Evolutionary conservation across 2,797 vertebrate species (phyloP).

Genomic region (Sebastes minor): DNA sequence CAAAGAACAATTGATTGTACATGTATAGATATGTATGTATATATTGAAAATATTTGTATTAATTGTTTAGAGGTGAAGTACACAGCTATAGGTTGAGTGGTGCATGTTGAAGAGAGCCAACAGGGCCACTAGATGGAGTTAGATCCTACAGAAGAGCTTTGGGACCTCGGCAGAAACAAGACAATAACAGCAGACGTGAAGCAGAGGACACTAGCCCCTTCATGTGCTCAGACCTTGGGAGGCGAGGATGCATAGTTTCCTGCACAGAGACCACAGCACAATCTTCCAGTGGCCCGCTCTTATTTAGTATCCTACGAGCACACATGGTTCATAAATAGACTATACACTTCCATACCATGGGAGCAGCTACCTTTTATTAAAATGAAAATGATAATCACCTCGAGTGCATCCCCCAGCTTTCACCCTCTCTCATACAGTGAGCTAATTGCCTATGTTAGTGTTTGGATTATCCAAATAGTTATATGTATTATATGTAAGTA

Average conservation of each 20-base stretch:
- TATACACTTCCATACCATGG: constrained; percentile 50
- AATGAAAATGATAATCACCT: constrained; percentile 72
- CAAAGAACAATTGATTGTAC: not conserved
- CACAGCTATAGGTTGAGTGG: constrained; percentile 19
- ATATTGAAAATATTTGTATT: not conserved
- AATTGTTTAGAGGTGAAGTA: constrained; percentile 21
- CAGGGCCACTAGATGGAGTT: constrained; percentile 86
- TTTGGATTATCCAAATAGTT: constrained; percentile 41
- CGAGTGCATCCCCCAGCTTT: constrained; percentile 54
- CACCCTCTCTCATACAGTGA: constrained; percentile 59
- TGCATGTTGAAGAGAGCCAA: constrained; percentile 63
- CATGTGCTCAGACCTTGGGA: constrained; percentile 51
- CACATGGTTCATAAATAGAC: constrained; percentile 60
- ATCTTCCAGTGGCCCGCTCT: constrained; percentile 42
- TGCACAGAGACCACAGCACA: constrained; percentile 51
- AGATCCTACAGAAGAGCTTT: constrained; percentile 82
- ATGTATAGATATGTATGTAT: not conserved
- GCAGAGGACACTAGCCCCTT: constrained; percentile 54
- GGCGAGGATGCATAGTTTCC: constrained; percentile 50
- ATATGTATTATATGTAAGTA: not conserved
- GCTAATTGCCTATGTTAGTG: constrained; percentile 59
- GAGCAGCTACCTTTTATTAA: constrained; percentile 75
- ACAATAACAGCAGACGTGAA: constrained; percentile 65
- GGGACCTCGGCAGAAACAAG: constrained; percentile 58
- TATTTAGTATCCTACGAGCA: constrained; percentile 45